Conservation (phyloP, 1,140 invertebrate genomes). For the Drosophila tani region DNA sequence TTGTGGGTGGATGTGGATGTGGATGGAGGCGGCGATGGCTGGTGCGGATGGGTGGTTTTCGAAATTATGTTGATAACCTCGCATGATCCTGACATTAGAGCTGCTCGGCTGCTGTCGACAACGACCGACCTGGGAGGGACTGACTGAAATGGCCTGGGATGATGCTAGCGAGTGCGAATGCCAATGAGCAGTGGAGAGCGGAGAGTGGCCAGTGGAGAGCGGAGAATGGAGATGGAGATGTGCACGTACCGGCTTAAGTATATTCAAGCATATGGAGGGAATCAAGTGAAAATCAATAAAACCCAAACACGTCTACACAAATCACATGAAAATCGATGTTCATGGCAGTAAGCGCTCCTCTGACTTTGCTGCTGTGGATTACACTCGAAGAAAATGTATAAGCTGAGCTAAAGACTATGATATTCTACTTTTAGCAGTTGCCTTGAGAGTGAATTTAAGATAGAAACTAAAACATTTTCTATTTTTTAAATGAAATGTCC, state of each 20-base stretch:
- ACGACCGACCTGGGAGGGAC: slow-evolving; percentile 30
- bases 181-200: not conserved
- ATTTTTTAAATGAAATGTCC: too few species aligned
- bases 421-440: too few species aligned
- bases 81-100: slow-evolving; percentile 81
- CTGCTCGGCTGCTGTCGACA: slow-evolving; percentile 44
- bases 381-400: not conserved
- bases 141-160: slow-evolving; percentile 1
- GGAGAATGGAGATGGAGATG: slow-evolving; percentile 62
- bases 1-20: slow-evolving; percentile 35
- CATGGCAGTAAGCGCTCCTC: slow-evolving; percentile 36
- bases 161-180: slow-evolving; percentile 27
- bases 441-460: too few species aligned
- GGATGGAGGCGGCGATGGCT: slow-evolving; percentile 3
- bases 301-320: slow-evolving; percentile 83
- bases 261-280: slow-evolving; percentile 82
- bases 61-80: slow-evolving; percentile 81
- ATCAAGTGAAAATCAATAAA: slow-evolving; percentile 84
- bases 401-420: too few species aligned
- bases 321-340: slow-evolving; percentile 82
- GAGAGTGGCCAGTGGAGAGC: not conserved
- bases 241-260: slow-evolving; percentile 79
- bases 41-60: slow-evolving; percentile 53
- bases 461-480: not conserved
- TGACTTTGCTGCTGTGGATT: slow-evolving; percentile 14